Conservation (phyloP, 2,888 invertebrate species). For the Helicoverpa assulta region DNA sequence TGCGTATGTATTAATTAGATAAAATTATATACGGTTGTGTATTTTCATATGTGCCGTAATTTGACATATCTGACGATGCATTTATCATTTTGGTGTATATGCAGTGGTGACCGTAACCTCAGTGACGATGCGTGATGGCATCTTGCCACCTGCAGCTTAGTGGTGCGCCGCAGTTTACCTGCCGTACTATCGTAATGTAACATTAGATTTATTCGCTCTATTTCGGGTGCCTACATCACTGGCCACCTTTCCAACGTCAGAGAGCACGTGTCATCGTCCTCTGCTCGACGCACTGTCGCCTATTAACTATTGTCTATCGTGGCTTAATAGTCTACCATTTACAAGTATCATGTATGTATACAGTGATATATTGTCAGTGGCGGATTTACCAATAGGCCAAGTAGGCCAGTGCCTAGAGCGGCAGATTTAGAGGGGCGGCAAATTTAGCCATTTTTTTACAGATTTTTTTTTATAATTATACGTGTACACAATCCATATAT, state of each 20-base stretch:
- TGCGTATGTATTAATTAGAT: too few species aligned
- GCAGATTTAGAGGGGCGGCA: too few species aligned
- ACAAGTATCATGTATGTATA: slow-evolving; percentile 33
- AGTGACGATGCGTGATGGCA: slow-evolving; percentile 67
- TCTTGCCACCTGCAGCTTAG: slow-evolving; percentile 68
- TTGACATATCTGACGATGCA: slow-evolving; percentile 14
- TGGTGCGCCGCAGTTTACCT: slow-evolving; percentile 78
- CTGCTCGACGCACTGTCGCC: slow-evolving; percentile 64
- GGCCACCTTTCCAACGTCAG: slow-evolving; percentile 79
- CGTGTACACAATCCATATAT: too few species aligned
- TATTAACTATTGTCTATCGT: slow-evolving; percentile 59
- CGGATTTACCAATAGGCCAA: too few species aligned
- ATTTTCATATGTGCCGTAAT: too few species aligned
- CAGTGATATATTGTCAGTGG: slow-evolving; percentile 19
- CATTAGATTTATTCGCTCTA: slow-evolving; percentile 71
- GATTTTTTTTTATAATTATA: too few species aligned
- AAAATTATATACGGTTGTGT: too few species aligned
- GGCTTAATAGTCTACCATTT: slow-evolving; percentile 39
- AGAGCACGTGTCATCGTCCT: slow-evolving; percentile 81
- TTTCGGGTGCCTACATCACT: slow-evolving; percentile 81
- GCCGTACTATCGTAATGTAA: slow-evolving; percentile 69
- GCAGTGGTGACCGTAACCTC: slow-evolving; percentile 73
- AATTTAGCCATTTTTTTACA: too few species aligned
- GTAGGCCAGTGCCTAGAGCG: too few species aligned
- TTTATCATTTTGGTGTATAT: slow-evolving; percentile 41